These are phyloP conservation scores for cat (Felis catus) DNA, from an alignment of 2,113 vertebrate genomes.

Conservation along the genomic window F.catus_Fca126_mat1.0 CM031427.1:20040501-20041000, in stretches of 20 bases:
- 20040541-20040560: not conserved
- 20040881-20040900: not conserved
- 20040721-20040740: not conserved
- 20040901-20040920: not conserved
- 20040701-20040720: not conserved
- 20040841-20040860: not conserved
- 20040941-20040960: not conserved
- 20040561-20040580: not conserved
- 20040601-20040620: too few species aligned
- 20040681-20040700: not conserved
- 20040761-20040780: not conserved
- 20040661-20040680: not conserved
- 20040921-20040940: not conserved
- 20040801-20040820: not conserved
- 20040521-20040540: not conserved
- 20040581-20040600: not conserved
- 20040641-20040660: not conserved
- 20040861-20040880: not conserved
- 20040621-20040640: not conserved
- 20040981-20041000: not conserved
- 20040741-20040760: not conserved
- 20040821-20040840: not conserved
- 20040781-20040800: not conserved
- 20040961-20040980: not conserved
- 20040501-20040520: not conserved